Percentiles rank a stretch among this genome's conserved stretches.
phyloP scores from a whole-genome alignment of 2,888 invertebrate genomes.

The Pheosia gnoma region DNA sequence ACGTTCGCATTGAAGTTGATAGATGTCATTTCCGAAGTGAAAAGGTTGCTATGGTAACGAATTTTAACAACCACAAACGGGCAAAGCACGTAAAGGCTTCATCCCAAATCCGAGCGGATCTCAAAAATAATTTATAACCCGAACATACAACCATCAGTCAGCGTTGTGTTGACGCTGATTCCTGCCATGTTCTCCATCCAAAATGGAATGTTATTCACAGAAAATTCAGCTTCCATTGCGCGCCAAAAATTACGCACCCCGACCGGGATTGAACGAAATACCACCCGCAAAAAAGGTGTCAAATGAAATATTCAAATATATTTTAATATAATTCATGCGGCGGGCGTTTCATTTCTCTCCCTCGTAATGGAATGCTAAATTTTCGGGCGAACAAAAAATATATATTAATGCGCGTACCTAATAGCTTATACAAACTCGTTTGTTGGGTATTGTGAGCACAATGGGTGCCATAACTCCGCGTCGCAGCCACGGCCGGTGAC shows the following conservation, averaged over 20 bases:
- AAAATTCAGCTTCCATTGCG: conserved; percentile 76
- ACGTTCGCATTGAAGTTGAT: not conserved
- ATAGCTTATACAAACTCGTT: conserved; percentile 85
- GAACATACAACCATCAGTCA: conserved; percentile 74
- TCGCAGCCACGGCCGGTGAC: conserved; percentile 83
- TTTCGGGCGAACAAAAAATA: conserved; percentile 84
- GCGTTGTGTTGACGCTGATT: conserved; percentile 80
- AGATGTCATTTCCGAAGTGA: conserved; percentile 9
- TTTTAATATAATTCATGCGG: conserved; percentile 85
- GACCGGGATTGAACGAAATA: conserved; percentile 81
- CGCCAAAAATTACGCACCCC: conserved; percentile 81
- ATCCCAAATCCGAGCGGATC: conserved; percentile 61
- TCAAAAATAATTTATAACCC: conserved; percentile 73
- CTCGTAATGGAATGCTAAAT: conserved; percentile 85
- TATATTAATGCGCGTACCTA: conserved; percentile 85
- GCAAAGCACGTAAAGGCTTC: conserved; percentile 41
- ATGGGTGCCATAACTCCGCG: conserved; percentile 84
- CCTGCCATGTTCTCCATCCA: conserved; percentile 76
- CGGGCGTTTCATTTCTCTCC: conserved; percentile 85
- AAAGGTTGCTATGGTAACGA: conserved; percentile 17
- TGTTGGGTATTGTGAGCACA: conserved; percentile 84
- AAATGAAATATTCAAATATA: conserved; percentile 85
- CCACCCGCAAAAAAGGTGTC: conserved; percentile 83
- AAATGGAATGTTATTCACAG: conserved; percentile 83
- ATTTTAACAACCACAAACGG: conserved; percentile 20